Evolutionary conservation across 2,797 vertebrate genomes (phyloP), one percentile per base, ranked within the genome.

Genomic region (Trachops cirrhosus): DNA sequence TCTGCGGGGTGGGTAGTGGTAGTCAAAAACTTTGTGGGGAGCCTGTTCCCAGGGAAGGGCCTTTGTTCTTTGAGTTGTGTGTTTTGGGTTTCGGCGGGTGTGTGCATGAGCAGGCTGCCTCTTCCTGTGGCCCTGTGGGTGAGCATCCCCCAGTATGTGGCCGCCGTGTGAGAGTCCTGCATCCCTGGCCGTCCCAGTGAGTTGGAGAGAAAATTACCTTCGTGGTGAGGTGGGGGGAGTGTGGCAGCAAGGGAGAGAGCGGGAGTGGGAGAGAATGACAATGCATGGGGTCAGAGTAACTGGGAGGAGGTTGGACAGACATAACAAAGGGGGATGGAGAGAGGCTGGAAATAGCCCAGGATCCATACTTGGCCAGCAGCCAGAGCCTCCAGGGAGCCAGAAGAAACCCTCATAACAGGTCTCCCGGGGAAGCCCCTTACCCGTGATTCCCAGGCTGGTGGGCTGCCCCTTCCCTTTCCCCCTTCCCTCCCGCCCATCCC

Each of bases 251-350:
- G 57, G 0, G 8, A 57, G 29, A 68, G 29, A 29, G 29, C n/a
- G 10, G 62, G 75, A 75, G 50, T 44, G 0, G 8, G 34, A 57
- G 74, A 57, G 34, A 87, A 92, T 93, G 95, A 88, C 97, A 97
- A 95, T 93, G 98, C 96, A 89, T 48, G 84, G 97, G 97, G 97
- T 95, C 95, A 95, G 93, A 97, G 96, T 85, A 96, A 97, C 94
- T 96, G 97, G 97, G 93, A 92, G 86, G 48, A 92, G 79, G 84
- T 87, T 91, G 37, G 90, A 89, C 87, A 94, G 96, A 91, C 95
- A 92, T 89, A 97, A 97, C 95, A 97, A 96, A 97, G 96, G 71
- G 83, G 93, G 96, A 71, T 90, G 85, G 59, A 85, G 68, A 82
- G 52, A 93, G 79, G 92, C 97, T 97, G 93, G 68, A 96, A 97